These are phyloP conservation scores for Drosophila orena DNA, from an alignment of 1,140 invertebrate genomes.

Conservation along the genomic window DNA sequence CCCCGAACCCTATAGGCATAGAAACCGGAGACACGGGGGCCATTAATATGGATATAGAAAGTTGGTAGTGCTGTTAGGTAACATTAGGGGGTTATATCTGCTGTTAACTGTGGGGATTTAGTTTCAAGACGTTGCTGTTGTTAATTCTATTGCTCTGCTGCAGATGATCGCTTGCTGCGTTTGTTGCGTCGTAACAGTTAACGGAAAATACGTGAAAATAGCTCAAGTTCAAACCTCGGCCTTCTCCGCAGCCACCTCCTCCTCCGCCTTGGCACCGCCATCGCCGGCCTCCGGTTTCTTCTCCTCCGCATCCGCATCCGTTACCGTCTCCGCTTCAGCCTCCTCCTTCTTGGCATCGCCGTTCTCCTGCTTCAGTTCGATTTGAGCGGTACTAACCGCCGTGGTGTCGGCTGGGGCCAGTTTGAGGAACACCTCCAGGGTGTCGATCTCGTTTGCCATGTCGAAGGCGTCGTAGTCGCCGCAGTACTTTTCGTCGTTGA, in stretches of 20 bases:
- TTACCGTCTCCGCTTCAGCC: slow-evolving; percentile 38
- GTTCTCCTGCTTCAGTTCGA: slow-evolving; percentile 85
- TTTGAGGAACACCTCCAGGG: slow-evolving; percentile 93
- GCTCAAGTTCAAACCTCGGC: slow-evolving; percentile 75
- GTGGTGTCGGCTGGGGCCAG: slow-evolving; percentile 86
- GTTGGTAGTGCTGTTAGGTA: slow-evolving; percentile 67
- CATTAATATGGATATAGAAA: slow-evolving; percentile 16
- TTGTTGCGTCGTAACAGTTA: slow-evolving; percentile 67
- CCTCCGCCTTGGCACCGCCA: slow-evolving; percentile 14
- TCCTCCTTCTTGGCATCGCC: slow-evolving; percentile 62
- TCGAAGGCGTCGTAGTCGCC: slow-evolving; percentile 98
- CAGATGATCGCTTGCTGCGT: slow-evolving; percentile 46
- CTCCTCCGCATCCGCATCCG: slow-evolving; percentile 27
- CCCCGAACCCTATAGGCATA: background rate
- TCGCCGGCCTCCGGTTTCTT: slow-evolving; percentile 46
- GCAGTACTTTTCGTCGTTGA: slow-evolving; percentile 96
- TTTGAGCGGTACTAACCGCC: slow-evolving; percentile 84
- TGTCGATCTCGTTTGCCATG: slow-evolving; percentile 95
- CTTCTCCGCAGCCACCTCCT: slow-evolving; percentile 37
- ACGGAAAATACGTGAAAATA: slow-evolving; percentile 70
- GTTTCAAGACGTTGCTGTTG: slow-evolving; percentile 39
- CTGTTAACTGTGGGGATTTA: slow-evolving; percentile 45
- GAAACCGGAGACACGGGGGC: slow-evolving; percentile 2
- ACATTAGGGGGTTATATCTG: slow-evolving; percentile 63
- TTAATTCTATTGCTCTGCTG: slow-evolving; percentile 54